Base-by-base conservation (phyloP, 2,797 vertebrate species). In the Myiotriccus ornatus region DNA sequence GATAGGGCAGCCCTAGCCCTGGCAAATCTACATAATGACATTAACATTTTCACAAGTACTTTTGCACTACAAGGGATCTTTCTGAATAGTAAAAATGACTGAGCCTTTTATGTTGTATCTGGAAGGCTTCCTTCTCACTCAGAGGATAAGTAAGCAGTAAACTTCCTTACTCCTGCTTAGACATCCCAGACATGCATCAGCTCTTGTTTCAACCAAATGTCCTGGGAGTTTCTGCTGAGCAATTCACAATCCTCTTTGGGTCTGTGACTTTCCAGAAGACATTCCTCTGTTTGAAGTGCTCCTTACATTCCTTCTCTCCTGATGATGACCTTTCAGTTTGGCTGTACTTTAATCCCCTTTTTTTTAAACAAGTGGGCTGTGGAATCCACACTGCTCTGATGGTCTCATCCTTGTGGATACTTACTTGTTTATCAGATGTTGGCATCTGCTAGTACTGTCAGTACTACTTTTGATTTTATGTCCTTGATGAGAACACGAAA, bases 271-370 rank as follows among this genome's bases (percentile, higher is more conserved):
- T 83, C 84, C 93, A 93, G 93, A 94, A 96, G 71, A 62, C 84
- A 96, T 94, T 94, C 91, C 67, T 94, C 57, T 3, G 39, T 94
- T 96, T 96, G 91, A 94, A 94, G 94, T 93, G 68, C 67, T 95
- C 64, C 77, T 94, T 90, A 67, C 83, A 90, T 90, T 91, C 91
- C 70, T 89, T 35, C 63, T 92, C 43, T 87, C 67, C 82, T 87
- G 75, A 76, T 7, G 24, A 49, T 93, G 94, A 65, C 90, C 87
- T 75, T 81, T 90, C 34, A 0, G 39, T 86, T 86, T 91, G 73
- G 46, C 69, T 91, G 62, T 84, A 25, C 65, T 90, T 93, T 94
- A 96, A 96, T 96, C 87, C 83, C 14, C 1, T 94, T 93, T 82
- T 82, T 44, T 81, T 90, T 90, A 90, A 86, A 79, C 50, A 84